Conservation (phyloP, 2,888 invertebrate genomes). For the Beris morrisii region DNA sequence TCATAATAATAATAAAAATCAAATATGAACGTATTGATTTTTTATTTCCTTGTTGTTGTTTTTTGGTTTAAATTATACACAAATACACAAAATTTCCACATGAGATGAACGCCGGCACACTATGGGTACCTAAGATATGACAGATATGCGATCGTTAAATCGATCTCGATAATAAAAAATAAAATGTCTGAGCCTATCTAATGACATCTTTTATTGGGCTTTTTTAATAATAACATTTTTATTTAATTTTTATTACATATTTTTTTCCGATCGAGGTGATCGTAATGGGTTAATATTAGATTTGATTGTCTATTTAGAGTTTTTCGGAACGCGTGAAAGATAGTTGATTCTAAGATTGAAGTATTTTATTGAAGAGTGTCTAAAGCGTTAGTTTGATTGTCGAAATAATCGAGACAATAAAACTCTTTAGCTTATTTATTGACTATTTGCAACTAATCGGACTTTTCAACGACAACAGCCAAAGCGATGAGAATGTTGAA, state of each 20-base stretch:
- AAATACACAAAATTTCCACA: too few species aligned
- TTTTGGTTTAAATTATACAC: too few species aligned
- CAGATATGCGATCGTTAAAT: conserved; percentile 10
- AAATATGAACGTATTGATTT: conserved; percentile 17
- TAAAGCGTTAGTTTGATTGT: background rate
- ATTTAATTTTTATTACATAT: conserved; percentile 12
- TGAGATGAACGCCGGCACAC: too few species aligned
- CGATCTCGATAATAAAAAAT: background rate
- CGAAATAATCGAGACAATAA: conserved; percentile 11
- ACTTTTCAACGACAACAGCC: background rate
- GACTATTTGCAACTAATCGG: conserved; percentile 16
- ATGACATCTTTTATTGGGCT: conserved; percentile 18
- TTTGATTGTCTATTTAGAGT: background rate
- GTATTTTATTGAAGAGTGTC: background rate
- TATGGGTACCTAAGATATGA: too few species aligned
- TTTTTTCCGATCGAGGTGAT: background rate
- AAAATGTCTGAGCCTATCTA: conserved; percentile 1
- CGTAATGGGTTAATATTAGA: conserved; percentile 1
- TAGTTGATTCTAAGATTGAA: background rate
- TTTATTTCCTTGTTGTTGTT: too few species aligned
- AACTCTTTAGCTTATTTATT: conserved; percentile 13
- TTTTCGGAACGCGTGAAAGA: background rate
- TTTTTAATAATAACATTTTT: conserved; percentile 13
- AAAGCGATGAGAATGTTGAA: too few species aligned
- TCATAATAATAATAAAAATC: conserved; percentile 32